Evolutionary conservation across 2,113 vertebrate genomes (phyloP).

Genomic region (Hippocampus guttulatus): DNA sequence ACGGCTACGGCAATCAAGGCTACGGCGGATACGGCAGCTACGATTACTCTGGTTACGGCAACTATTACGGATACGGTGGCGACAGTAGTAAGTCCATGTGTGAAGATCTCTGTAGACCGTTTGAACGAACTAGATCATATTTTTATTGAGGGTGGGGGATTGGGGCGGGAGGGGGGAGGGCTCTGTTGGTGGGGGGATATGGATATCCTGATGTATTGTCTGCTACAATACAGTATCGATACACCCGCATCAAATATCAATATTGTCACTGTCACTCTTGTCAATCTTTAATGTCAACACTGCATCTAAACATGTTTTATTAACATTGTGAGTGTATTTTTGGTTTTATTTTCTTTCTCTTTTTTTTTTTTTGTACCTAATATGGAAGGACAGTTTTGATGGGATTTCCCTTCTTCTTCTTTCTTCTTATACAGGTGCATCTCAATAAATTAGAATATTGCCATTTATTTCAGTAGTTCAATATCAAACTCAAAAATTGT

Average conservation of each 20-base stretch:
- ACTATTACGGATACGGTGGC: slow-evolving; percentile 97
- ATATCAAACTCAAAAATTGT: not conserved
- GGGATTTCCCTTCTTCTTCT: not conserved
- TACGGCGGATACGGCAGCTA: slow-evolving; percentile 96
- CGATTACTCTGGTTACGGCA: slow-evolving; percentile 98
- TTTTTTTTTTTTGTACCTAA: not conserved
- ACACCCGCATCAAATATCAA: slow-evolving; percentile 4
- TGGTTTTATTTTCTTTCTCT: not conserved
- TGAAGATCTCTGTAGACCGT: not conserved
- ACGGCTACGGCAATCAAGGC: slow-evolving; percentile 94
- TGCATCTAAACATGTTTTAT: slow-evolving; percentile 5
- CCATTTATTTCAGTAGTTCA: not conserved
- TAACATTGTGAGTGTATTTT: slow-evolving; percentile 5
- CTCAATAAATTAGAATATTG: slow-evolving; percentile 6
- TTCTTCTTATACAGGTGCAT: slow-evolving; percentile 3
- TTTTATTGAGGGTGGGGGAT: not conserved
- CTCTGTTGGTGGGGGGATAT: not conserved
- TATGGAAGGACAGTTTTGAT: not conserved
- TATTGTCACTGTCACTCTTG: slow-evolving; percentile 5
- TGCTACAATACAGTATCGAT: not conserved
- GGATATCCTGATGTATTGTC: slow-evolving; percentile 1
- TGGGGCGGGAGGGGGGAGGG: not conserved
- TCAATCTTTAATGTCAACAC: slow-evolving; percentile 7
- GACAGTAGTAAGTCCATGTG: slow-evolving; percentile 88
- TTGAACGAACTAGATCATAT: not conserved